A percentile compares a stretch with the other conserved stretches of the same genome.
These are phyloP conservation scores for Nycteola revayana DNA, from an alignment of 2,888 invertebrate genomes.

Conservation along the genomic window DNA sequence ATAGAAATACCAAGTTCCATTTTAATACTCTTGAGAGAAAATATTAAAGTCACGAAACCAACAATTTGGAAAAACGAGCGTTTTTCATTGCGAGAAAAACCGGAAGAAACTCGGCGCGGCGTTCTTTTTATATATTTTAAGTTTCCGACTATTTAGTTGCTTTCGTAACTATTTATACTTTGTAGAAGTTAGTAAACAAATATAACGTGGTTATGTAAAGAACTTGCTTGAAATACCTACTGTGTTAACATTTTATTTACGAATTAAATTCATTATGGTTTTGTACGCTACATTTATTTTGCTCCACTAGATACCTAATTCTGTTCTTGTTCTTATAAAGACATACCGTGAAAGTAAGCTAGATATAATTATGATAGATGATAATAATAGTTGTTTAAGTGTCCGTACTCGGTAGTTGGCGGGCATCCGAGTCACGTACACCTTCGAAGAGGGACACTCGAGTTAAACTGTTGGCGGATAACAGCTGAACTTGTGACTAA, in stretches of 20 bases:
- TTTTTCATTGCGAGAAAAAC: constrained; percentile 28
- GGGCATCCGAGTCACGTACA: constrained; percentile 65
- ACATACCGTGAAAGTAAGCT: too few species aligned
- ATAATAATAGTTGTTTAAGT: constrained; percentile 25
- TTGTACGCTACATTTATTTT: background rate
- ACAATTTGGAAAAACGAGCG: constrained; percentile 28
- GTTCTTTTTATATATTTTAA: constrained; percentile 24
- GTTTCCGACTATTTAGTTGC: constrained; percentile 30
- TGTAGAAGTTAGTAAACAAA: constrained; percentile 20
- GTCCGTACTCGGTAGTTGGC: constrained; percentile 48
- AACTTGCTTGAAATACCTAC: constrained; percentile 4
- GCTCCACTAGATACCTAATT: too few species aligned
- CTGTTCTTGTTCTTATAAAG: too few species aligned
- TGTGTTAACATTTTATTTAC: constrained; percentile 16
- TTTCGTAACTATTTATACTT: constrained; percentile 28
- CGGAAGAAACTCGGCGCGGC: constrained; percentile 21
- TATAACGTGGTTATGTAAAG: constrained; percentile 12
- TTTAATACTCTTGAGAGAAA: constrained; percentile 19
- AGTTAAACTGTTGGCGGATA: constrained; percentile 49
- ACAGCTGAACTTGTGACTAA: constrained; percentile 61
- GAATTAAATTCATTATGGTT: constrained; percentile 3
- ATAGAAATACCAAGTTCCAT: background rate
- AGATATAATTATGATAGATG: constrained; percentile 13
- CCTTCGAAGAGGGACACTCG: constrained; percentile 47
- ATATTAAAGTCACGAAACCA: constrained; percentile 20